Conservation (phyloP, 92 coral and sea anemone species). For the Paramuricea clavata region DNA sequence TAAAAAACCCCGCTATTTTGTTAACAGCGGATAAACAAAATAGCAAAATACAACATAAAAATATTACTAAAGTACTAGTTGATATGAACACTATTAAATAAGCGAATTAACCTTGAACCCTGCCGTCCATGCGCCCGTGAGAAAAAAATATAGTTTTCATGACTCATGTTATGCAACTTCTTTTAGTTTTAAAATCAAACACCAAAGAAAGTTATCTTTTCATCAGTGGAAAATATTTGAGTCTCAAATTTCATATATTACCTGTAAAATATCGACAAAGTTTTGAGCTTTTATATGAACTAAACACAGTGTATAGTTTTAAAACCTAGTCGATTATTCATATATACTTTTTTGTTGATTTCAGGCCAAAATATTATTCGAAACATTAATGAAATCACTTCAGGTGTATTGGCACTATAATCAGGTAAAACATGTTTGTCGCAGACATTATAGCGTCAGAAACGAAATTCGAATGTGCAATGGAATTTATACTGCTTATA, state of each 20-base stretch:
- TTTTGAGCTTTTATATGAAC: too few relatives aligned
- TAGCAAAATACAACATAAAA: background rate
- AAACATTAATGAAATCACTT: background rate
- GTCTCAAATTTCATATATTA: background rate
- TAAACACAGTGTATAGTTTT: too few relatives aligned
- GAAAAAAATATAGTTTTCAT: background rate
- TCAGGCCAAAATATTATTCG: background rate
- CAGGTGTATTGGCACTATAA: background rate
- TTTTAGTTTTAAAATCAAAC: background rate
- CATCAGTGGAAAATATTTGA: background rate
- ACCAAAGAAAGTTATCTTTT: background rate
- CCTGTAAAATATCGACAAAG: too few relatives aligned
- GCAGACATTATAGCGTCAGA: constrained; percentile 1
- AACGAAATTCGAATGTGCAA: constrained; percentile 1
- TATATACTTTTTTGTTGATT: background rate
- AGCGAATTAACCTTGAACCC: background rate
- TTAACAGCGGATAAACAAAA: background rate
- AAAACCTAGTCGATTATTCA: background rate
- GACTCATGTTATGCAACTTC: background rate
- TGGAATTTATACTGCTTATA: constrained; percentile 7
- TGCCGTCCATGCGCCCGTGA: background rate
- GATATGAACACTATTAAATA: too few relatives aligned
- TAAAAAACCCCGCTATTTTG: background rate
- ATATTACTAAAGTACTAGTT: too few relatives aligned
- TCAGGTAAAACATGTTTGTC: too few relatives aligned